A percentile compares a stretch with the other conserved stretches of the same genome.
phyloP scores from a whole-genome alignment of 2,113 vertebrate species.

The Vidua macroura region DNA sequence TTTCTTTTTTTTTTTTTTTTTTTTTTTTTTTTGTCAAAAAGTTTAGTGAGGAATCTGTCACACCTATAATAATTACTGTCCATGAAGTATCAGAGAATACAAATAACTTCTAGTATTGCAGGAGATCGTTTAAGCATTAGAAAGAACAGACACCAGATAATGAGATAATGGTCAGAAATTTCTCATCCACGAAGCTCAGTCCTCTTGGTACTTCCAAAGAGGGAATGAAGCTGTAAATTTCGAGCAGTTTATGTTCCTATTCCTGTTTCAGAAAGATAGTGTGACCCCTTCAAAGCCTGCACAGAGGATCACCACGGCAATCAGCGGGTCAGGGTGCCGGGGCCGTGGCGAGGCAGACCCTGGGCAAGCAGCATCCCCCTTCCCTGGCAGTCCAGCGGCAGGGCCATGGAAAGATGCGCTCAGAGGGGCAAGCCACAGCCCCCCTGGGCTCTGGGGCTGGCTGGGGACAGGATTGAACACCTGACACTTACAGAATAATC shows the following conservation, averaged over 20 bases:
- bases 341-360: no score
- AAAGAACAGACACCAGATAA: neutral
- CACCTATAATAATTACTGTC: neutral
- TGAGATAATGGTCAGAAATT: neutral
- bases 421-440: rapidly evolving
- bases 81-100: rapidly evolving
- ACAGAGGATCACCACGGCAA: rapidly evolving
- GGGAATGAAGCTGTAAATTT: neutral
- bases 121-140: rapidly evolving
- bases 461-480: no score
- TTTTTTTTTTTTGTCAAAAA: neutral
- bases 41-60: neutral
- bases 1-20: rapidly evolving
- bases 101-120: neutral
- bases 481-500: neutral
- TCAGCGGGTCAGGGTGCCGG: neutral
- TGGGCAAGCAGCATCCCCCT: neutral
- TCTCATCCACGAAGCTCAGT: neutral
- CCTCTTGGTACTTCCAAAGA: neutral
- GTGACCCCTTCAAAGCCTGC: neutral
- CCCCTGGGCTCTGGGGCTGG: rapidly evolving
- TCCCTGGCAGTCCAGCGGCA: neutral
- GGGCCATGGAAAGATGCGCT: neutral
- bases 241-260: neutral
- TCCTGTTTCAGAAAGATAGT: neutral